Evolutionary conservation across 2,113 vertebrate species (phyloP).

Genomic region (Trichechus manatus): DNA sequence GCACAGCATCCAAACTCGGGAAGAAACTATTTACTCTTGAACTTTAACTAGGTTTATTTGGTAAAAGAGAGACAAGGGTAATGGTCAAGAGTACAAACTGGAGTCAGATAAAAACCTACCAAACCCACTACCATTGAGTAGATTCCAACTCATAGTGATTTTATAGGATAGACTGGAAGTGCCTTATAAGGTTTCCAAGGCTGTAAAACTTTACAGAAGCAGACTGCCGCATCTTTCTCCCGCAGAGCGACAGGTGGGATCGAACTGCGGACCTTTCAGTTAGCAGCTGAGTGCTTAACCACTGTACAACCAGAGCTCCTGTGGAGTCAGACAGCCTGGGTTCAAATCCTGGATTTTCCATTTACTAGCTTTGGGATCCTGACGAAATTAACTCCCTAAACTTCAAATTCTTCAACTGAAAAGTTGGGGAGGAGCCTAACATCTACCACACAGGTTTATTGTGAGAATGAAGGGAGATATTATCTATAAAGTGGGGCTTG

Average conservation of each 20-base stretch:
- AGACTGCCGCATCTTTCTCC: no score
- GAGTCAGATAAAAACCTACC: no score
- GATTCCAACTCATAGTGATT: no score
- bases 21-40: not conserved
- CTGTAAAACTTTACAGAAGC: no score
- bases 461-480: not conserved
- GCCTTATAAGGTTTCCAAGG: no score
- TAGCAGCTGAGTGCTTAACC: no score
- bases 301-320: no score
- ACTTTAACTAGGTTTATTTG: not conserved
- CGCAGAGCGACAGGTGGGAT: no score
- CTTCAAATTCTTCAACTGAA: not conserved
- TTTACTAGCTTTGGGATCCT: not conserved
- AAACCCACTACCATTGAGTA: no score
- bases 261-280: no score
- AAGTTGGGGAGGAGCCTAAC: not conserved
- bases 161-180: no score
- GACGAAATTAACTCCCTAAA: not conserved
- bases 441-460: not conserved
- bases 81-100: not conserved
- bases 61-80: not conserved
- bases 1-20: not conserved
- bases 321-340: not conserved
- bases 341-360: not conserved
- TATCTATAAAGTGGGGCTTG: not conserved